phyloP scores from a whole-genome alignment of 2,888 invertebrate genomes.

The Apantesis nais region DNA sequence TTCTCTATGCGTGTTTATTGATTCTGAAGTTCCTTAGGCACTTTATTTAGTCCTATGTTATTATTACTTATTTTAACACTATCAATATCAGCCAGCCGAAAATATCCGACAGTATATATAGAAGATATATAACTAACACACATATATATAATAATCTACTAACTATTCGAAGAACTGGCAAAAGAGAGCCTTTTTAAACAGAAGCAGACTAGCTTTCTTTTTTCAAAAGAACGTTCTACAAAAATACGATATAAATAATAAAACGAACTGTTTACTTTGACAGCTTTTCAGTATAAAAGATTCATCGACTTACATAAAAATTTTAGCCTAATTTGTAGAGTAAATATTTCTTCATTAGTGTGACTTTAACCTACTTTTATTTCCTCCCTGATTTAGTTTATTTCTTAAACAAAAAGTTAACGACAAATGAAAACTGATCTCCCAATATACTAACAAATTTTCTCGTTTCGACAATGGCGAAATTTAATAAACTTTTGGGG shows the following conservation, averaged over 20 bases:
- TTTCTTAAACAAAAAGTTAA: neutral
- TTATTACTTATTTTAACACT: too few species aligned
- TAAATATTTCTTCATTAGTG: neutral
- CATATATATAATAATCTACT: too few species aligned
- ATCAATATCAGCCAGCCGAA: neutral
- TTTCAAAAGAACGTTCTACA: neutral
- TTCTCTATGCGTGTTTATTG: neutral
- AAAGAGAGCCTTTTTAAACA: neutral
- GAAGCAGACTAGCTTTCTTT: too few species aligned
- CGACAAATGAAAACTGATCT: neutral
- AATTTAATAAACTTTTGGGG: constrained; percentile 32
- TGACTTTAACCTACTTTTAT: constrained; percentile 1
- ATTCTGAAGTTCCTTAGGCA: neutral
- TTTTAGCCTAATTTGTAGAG: neutral
- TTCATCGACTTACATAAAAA: neutral
- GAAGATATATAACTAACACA: too few species aligned
- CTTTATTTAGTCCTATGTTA: neutral
- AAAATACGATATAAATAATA: neutral
- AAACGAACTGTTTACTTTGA: neutral
- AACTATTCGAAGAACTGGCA: neutral
- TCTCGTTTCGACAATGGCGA: constrained; percentile 23
- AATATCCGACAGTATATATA: too few species aligned
- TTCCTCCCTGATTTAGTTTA: neutral
- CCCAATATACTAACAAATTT: neutral
- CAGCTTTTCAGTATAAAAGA: neutral